A percentile compares a stretch with the other conserved stretches of the same genome.
Evolutionary conservation across 2,797 vertebrate species (phyloP).

Genomic region (Squalus acanthias): DNA sequence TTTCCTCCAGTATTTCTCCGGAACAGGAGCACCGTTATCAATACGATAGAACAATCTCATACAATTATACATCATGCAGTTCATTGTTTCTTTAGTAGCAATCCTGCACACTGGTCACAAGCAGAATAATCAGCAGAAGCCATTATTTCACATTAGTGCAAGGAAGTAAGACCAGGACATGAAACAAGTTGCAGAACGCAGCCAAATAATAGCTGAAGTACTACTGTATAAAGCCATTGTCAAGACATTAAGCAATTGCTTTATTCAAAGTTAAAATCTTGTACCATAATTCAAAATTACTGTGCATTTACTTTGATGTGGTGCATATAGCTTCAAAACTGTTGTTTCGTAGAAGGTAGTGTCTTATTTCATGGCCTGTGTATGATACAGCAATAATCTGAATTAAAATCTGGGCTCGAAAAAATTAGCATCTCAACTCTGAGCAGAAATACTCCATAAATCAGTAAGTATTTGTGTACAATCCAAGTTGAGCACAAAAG

Average conservation of each 20-base stretch:
- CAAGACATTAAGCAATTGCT: neutral
- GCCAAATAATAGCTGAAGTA: neutral
- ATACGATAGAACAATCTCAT: neutral
- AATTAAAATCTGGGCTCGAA: conserved; percentile 16
- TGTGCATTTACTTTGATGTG: neutral
- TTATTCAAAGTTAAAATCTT: neutral
- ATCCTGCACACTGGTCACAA: neutral
- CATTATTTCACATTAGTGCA: conserved; percentile 2
- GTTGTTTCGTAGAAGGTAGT: neutral
- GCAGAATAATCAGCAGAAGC: neutral
- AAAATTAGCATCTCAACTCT: neutral
- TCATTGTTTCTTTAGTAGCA: neutral
- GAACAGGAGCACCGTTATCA: conserved; percentile 13
- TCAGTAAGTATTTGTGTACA: neutral
- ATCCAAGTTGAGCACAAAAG: neutral
- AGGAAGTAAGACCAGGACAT: neutral
- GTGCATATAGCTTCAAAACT: neutral
- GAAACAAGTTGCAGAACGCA: neutral
- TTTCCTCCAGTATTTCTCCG: neutral
- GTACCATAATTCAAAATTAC: neutral
- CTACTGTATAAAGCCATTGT: neutral
- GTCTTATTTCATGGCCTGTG: conserved; percentile 10
- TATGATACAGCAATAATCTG: neutral
- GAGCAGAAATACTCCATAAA: neutral
- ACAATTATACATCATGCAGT: neutral